These are phyloP conservation scores for Monochamus saltuarius DNA, from an alignment of 1,140 invertebrate genomes.

Conservation along the genomic window DNA sequence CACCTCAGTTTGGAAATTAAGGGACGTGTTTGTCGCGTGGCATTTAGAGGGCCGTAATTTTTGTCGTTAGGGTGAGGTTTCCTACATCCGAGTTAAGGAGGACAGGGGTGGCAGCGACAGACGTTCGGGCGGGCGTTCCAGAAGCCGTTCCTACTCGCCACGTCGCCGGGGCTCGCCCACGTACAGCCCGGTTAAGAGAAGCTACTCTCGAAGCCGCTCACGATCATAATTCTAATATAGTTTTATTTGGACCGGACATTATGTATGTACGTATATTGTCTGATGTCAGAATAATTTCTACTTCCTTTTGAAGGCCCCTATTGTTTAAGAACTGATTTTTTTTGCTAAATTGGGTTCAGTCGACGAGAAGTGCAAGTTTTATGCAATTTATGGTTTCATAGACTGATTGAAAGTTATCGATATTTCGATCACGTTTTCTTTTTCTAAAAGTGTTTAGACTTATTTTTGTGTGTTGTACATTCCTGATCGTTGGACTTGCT, in stretches of 20 bases:
- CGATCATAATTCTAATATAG: conserved; percentile 53
- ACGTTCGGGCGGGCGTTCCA: conserved; percentile 66
- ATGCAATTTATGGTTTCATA: no score
- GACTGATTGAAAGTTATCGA: no score
- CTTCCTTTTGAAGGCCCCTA: background rate
- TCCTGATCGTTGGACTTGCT: conserved; percentile 3
- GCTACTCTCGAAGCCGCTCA: conserved; percentile 78
- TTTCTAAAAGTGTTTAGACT: no score
- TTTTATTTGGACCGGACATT: conserved; percentile 16
- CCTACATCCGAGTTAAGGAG: conserved; percentile 94
- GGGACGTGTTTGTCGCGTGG: conserved; percentile 6
- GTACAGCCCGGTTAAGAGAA: conserved; percentile 81
- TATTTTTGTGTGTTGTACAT: conserved; percentile 18
- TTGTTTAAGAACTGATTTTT: conserved; percentile 1
- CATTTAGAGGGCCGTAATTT: no score
- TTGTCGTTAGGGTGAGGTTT: conserved; percentile 80
- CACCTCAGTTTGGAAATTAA: background rate
- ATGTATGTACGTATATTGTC: conserved; percentile 16
- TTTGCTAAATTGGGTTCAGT: background rate
- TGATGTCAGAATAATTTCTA: background rate
- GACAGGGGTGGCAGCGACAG: conserved; percentile 77
- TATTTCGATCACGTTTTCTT: no score
- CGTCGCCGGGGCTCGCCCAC: conserved; percentile 79
- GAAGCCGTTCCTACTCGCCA: conserved; percentile 82
- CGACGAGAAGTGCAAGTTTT: no score